Evolutionary conservation across 2,797 vertebrate genomes (phyloP), one percentile per base, ranked within the genome.

Genomic region (Platyrinchus mystaceus): DNA sequence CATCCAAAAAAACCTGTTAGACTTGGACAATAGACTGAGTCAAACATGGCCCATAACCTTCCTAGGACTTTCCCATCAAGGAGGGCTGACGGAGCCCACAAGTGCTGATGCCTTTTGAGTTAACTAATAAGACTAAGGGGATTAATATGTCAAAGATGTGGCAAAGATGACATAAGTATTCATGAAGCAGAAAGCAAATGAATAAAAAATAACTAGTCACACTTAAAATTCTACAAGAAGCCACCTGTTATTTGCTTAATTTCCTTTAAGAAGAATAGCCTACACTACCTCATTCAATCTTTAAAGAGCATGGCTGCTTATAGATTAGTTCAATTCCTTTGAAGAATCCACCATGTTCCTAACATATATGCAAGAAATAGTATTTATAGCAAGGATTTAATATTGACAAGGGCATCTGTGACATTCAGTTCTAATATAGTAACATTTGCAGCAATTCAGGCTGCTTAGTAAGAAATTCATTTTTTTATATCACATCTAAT

Each of bases 381-480:
- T 20, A 26, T 64, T 89, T 79, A 84, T 28, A 87, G 30, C 12
- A 81, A 66, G 39, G n/a, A 56, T 73, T 82, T 91, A 88, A 46
- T 95, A 92, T 34, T 87, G 71, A 41, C 77, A 95, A 95, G 53
- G 90, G 47, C 37, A 89, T 47, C 41, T 28, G 32, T 64, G 83
- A 69, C 68, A 80, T 88, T 87, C 44, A n/a, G 16, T 41, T 89
- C 41, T 70, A 76, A 70, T 73, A 88, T 2, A 76, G 62, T 70
- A 88, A 80, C 26, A 47, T 37, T 79, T 91, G 9, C 66, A 90
- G 60, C 44, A 92, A 55, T 86, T 84, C 87, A 75, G 43, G 41
- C 26, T 87, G 90, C 89, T 93, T 87, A 94, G 47, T 91, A 92
- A 95, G 86, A 93, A 93, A 93, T 82, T 59, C 2, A 41, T 84